Evolutionary conservation across 2,113 vertebrate genomes (phyloP), one percentile per base, ranked within the genome.

Genomic region (Labeo catla): DNA sequence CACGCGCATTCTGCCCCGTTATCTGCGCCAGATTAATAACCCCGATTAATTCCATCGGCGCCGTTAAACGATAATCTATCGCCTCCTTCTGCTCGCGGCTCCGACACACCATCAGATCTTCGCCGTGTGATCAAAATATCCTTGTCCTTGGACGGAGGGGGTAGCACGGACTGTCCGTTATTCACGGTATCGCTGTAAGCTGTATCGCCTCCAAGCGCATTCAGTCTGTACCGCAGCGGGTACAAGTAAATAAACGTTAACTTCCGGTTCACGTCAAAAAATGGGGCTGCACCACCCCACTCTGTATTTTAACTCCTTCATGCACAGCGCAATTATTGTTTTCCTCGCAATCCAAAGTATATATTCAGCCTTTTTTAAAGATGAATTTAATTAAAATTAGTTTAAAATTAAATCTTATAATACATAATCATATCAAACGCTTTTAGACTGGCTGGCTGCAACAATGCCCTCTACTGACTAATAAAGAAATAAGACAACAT

Each of bases 1-100:
- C 66, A 57, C 68, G 68, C 68, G 82, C 82, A 84, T 84, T 73
- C 21, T 74, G 34, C 6, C 49, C 82, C 21, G 82, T 73, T 84
- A 57, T 59, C 50, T 43, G 66, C 12, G 19, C 21, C 11, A 45
- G 36, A 84, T 59, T 45, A 73, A 54, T 39, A 83, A 59, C 13
- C 19, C 36, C 68, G 50, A 73, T 45, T 45, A 84, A 23, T 4
- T 57, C 68, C 82, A 84, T 73, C 4, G 13, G 68, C 49, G 23
- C 21, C 8, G 21, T 84, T 73, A 72, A 59, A 43, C 19, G 2
- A 11, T 73, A 45, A 45, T 73, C 21, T 50, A 15, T 73, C 28
- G 2, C 3, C 49, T 45, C 49, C 49, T 34, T 83, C 63, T 23
- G 49, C 19, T 0, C 16, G 34, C 66, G 47, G 23, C 47, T 54